Percentiles rank a stretch among this genome's conserved stretches.
These are phyloP conservation scores for Eira barbara DNA, from an alignment of 2,113 vertebrate species.

Conservation along the genomic window DNA sequence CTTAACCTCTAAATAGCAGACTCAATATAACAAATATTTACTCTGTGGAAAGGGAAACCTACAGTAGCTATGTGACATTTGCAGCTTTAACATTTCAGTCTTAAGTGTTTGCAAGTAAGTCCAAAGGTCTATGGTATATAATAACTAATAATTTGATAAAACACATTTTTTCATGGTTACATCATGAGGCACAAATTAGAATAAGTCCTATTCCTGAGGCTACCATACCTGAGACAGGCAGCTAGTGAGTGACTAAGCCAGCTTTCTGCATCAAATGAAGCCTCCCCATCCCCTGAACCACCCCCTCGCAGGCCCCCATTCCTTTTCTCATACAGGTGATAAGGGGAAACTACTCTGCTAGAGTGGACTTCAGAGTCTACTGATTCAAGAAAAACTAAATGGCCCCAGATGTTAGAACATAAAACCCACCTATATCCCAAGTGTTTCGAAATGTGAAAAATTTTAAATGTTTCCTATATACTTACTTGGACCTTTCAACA, in stretches of 20 bases:
- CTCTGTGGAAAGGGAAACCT: background rate
- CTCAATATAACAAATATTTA: background rate
- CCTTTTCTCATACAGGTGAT: background rate
- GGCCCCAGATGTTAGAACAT: background rate
- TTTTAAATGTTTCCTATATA: background rate
- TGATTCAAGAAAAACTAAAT: background rate
- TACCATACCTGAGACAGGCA: background rate
- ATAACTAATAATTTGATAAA: background rate
- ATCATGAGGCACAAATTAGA: background rate
- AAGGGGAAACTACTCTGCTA: background rate
- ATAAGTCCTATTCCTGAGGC: background rate
- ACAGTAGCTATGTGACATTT: background rate
- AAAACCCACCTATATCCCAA: background rate
- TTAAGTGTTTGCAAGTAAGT: background rate
- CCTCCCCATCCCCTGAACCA: background rate
- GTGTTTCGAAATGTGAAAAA: background rate
- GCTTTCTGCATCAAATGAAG: background rate
- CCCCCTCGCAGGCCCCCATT: background rate
- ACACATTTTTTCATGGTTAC: background rate
- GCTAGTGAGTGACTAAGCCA: background rate
- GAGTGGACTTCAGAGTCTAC: background rate
- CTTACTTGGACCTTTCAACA: background rate
- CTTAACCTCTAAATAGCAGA: background rate
- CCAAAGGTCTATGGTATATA: background rate
- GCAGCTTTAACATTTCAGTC: background rate